Base-by-base conservation (phyloP, 2,113 vertebrate genomes). In the Cacatua alba region DNA sequence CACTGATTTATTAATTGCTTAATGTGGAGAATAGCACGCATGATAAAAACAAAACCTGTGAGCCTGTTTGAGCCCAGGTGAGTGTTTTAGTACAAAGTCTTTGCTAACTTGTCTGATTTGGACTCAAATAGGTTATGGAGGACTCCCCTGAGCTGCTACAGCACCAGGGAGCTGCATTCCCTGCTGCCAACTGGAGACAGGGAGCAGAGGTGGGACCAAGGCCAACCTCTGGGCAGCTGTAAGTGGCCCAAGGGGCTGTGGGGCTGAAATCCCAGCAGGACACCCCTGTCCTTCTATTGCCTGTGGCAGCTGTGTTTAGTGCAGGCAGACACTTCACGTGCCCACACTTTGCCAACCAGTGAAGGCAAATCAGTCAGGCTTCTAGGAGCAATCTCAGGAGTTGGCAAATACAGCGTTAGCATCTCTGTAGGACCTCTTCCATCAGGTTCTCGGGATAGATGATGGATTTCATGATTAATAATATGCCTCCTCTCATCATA, bases 271-370 rank as follows among this genome's bases (percentile, higher is more conserved):
- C 21, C 29, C 74, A 53, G 28, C 3, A 2, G 68, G 53, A n/a
- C 35, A 20, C 29, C 37, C 60, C 33, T 18, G 12, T 44, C 41
- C 43, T 78, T 28, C n/a, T 31, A 1, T 3, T 26, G 16, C 13
- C 1, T 6, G 35, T 35, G 24, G 23, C n/a, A 37, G 46, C 35
- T n/a, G 92, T 48, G 31, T 19, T 67, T 7, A 28, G 41, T 2
- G 46, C 71, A 18, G 16, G n/a, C 41, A 52, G 37, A 17, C 17
- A 3, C 35, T 65, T 37, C 17, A 4, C 37, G 4, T 7, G 13
- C 51, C n/a, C 1, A 0, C 1, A 0, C 39, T 43, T 43, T 9
- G 57, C 51, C 35, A 31, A 2, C 12, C 0, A 1, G 39, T 2
- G 1, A 62, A 43, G 52, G 21, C 16, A 15, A 37, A 70, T 13